These are phyloP conservation scores for Trematocara unimaculatum DNA, from an alignment of 2,113 vertebrate genomes.

Conservation along the genomic window DNA sequence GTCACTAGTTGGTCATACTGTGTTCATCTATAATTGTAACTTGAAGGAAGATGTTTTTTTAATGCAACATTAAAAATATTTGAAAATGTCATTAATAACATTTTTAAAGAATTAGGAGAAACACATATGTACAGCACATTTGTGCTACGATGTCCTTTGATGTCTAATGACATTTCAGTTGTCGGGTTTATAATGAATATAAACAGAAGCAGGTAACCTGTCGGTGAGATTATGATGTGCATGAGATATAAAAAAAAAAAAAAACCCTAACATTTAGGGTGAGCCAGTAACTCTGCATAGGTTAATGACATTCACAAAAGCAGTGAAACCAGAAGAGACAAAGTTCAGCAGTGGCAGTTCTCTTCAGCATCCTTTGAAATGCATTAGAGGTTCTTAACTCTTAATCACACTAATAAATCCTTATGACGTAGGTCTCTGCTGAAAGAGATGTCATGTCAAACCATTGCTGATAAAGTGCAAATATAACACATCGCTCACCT, in stretches of 20 bases:
- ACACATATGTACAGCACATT: neutral
- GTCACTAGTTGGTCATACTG: neutral
- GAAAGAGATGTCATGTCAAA: neutral
- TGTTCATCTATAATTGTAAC: neutral
- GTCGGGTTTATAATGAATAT: neutral
- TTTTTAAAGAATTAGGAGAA: neutral
- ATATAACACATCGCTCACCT: constrained; percentile 74
- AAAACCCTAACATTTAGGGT: neutral
- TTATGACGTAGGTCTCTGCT: neutral
- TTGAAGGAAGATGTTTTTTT: neutral
- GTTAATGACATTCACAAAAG: neutral
- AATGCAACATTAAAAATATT: neutral
- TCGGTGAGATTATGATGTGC: neutral
- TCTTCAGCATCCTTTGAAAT: neutral
- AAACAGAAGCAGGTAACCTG: neutral
- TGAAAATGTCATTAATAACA: neutral
- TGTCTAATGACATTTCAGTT: neutral
- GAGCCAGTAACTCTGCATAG: neutral
- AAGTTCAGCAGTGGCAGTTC: neutral
- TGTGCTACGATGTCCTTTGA: neutral
- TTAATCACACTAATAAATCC: neutral
- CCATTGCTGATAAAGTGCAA: neutral
- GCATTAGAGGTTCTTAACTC: neutral
- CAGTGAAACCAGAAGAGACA: neutral
- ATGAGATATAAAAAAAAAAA: neutral